These are phyloP conservation scores for Lytechinus variegatus DNA, from an alignment of 35 echinoderm and acorn worm species.

Conservation along the genomic window DNA sequence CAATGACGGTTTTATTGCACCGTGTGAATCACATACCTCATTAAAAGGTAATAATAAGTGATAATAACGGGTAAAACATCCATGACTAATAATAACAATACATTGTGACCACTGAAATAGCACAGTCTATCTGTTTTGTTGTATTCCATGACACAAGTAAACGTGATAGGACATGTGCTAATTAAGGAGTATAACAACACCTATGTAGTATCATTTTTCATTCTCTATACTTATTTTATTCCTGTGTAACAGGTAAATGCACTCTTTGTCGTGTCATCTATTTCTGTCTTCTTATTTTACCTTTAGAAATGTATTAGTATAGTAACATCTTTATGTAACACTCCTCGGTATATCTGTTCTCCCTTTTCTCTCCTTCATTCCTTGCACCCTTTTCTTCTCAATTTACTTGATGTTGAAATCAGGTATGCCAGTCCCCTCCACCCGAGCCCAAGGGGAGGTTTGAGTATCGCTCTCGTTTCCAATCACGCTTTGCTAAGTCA, in stretches of 20 bases:
- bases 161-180: too few species aligned
- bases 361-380: not conserved
- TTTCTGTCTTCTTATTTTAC: not conserved
- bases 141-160: too few species aligned
- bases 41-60: too few species aligned
- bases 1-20: too few species aligned
- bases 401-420: not conserved
- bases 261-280: not conserved
- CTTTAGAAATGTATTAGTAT: not conserved
- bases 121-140: too few species aligned
- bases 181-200: too few species aligned
- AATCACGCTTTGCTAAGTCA: conserved; percentile 51
- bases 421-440: not conserved
- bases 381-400: not conserved
- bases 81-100: too few species aligned
- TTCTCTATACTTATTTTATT: not conserved
- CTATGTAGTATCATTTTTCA: not conserved
- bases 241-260: not conserved
- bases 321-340: not conserved
- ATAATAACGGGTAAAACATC: too few species aligned
- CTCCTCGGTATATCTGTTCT: not conserved
- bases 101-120: too few species aligned
- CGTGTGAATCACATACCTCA: too few species aligned
- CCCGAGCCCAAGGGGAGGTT: conserved; percentile 6
- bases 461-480: conserved; percentile 48